phyloP scores from a whole-genome alignment of 2,113 vertebrate genomes.

The Urocolius indicus region DNA sequence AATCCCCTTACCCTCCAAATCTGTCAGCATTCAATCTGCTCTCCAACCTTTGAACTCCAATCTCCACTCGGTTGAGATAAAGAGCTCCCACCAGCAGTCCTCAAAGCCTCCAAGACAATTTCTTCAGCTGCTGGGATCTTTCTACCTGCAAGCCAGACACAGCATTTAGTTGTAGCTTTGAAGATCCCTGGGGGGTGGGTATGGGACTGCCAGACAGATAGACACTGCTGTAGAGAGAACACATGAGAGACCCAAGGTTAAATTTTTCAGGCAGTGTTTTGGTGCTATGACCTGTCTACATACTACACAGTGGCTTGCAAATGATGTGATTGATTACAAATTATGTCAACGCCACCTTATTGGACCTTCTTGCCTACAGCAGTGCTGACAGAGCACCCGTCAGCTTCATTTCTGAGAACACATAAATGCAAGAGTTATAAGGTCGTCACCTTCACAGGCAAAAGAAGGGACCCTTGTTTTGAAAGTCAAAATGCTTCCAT shows the following conservation, averaged over 20 bases:
- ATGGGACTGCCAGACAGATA: background rate
- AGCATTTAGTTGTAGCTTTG: background rate
- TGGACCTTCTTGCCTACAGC: background rate
- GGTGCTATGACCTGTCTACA: background rate
- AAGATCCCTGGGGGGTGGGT: background rate
- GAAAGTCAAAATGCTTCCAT: background rate
- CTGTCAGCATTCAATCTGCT: background rate
- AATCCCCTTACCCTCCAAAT: background rate
- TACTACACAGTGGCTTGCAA: background rate
- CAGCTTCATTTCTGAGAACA: background rate
- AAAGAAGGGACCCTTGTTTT: background rate
- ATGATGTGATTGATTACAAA: background rate
- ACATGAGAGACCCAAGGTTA: background rate
- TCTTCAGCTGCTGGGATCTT: background rate
- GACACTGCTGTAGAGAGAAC: background rate
- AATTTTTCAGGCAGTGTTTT: background rate
- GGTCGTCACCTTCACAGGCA: background rate
- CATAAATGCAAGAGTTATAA: background rate
- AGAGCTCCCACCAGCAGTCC: background rate
- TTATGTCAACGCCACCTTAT: background rate
- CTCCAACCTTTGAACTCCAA: background rate
- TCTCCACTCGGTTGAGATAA: fast-evolving
- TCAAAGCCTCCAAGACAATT: background rate
- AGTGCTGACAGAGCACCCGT: background rate
- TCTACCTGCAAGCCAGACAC: background rate